Conservation (phyloP, 2,113 vertebrate genomes). For the Tupaia chinensis region DNA sequence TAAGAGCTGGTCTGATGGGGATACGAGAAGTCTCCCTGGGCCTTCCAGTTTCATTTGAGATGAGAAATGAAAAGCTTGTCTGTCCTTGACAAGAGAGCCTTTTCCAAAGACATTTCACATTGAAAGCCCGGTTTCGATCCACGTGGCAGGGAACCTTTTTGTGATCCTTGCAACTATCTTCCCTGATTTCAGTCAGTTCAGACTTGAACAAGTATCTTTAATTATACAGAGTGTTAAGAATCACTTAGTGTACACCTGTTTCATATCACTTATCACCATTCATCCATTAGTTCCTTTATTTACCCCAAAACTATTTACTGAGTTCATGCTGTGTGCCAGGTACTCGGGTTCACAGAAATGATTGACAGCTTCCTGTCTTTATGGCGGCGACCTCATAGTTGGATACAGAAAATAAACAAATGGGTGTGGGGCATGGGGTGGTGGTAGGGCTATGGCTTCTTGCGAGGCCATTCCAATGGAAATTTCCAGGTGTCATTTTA, state of each 20-base stretch:
- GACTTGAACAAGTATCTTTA: neutral
- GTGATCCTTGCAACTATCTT: neutral
- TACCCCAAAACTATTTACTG: neutral
- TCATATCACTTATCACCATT: conserved; percentile 30
- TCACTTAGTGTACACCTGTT: neutral
- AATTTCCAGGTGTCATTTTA: neutral
- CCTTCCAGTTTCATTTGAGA: neutral
- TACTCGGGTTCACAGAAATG: neutral
- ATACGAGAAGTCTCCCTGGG: neutral
- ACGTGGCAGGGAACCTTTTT: neutral
- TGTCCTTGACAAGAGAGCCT: neutral
- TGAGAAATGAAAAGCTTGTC: neutral
- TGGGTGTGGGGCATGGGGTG: neutral
- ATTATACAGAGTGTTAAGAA: neutral
- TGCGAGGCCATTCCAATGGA: neutral
- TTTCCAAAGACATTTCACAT: neutral
- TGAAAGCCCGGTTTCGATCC: neutral
- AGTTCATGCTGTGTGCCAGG: neutral
- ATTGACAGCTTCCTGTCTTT: neutral
- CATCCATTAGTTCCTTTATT: neutral
- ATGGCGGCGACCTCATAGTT: neutral
- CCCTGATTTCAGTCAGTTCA: neutral
- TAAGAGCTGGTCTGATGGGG: neutral
- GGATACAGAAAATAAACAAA: neutral
- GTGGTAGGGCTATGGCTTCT: neutral